Percentiles rank a stretch among this genome's conserved stretches.
Conservation (phyloP, 92 coral and sea anemone species). For the Parazoanthus darwini region DNA sequence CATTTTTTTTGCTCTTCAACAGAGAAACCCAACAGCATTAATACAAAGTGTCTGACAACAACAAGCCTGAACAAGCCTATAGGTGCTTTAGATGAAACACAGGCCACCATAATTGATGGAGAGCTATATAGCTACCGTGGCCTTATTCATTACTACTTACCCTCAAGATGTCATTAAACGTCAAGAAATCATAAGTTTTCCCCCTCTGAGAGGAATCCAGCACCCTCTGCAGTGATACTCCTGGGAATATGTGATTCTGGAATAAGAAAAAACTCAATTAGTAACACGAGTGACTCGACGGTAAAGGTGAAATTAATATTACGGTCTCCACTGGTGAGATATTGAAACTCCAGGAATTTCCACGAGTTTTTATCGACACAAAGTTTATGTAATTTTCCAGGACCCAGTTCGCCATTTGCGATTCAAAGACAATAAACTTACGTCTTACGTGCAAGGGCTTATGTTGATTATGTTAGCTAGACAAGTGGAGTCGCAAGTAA, state of each 20-base stretch:
- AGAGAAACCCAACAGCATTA: no score
- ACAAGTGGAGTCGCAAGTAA: no score
- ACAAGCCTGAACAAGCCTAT: no score
- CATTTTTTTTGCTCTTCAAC: no score
- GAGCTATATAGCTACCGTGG: neutral
- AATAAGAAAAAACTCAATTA: neutral
- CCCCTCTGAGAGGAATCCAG: slow-evolving; percentile 61
- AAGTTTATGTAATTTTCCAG: neutral
- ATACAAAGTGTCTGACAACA: no score
- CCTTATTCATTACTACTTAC: slow-evolving; percentile 36
- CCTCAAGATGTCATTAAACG: slow-evolving; percentile 75
- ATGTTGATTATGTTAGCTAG: no score
- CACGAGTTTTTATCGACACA: no score
- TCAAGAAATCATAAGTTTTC: slow-evolving; percentile 67
- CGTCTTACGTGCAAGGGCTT: no score
- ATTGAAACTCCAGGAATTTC: no score
- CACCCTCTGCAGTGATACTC: slow-evolving; percentile 70
- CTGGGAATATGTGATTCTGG: slow-evolving; percentile 72
- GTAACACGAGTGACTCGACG: neutral
- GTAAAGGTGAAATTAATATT: neutral
- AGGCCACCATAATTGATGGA: neutral
- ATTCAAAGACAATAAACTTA: no score
- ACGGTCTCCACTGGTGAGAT: no score
- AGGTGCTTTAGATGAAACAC: no score
- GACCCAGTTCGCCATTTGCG: neutral